A percentile compares a stretch with the other conserved stretches of the same genome.
These are phyloP conservation scores for Eupsilia transversa DNA, from an alignment of 2,888 invertebrate genomes.

Conservation along the genomic window DNA sequence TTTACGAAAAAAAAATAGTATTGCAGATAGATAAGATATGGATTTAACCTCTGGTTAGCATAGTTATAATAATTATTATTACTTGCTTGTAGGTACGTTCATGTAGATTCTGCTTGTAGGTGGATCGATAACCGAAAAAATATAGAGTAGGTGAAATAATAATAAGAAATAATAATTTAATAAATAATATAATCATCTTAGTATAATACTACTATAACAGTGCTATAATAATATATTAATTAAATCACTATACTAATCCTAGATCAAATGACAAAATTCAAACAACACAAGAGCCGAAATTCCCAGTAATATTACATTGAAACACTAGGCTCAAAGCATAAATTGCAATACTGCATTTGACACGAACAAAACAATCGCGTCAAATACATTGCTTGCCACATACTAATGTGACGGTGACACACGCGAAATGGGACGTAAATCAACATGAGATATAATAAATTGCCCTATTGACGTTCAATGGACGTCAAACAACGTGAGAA, in stretches of 20 bases:
- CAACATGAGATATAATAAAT: conserved; percentile 76
- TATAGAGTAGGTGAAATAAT: not conserved
- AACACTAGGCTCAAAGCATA: conserved; percentile 17
- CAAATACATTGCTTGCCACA: conserved; percentile 64
- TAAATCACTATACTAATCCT: not conserved
- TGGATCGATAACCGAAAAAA: not conserved
- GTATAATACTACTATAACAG: no score
- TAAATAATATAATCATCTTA: not conserved
- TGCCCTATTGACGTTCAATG: conserved; percentile 70
- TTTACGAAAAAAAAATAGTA: not conserved
- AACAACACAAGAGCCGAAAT: not conserved
- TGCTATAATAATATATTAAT: not conserved
- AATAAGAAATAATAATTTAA: not conserved
- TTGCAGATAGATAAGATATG: not conserved
- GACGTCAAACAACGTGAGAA: conserved; percentile 60
- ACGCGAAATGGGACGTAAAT: conserved; percentile 80
- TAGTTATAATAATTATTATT: not conserved
- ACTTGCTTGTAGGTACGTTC: not conserved
- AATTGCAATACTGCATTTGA: not conserved
- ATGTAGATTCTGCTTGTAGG: not conserved
- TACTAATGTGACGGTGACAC: conserved; percentile 63
- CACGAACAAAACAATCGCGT: conserved; percentile 24
- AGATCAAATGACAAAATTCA: not conserved
- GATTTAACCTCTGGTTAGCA: not conserved
- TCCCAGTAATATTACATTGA: not conserved